These are phyloP conservation scores for Siphlonurus alternatus DNA, from an alignment of 2,888 invertebrate genomes.

Conservation along the genomic window DNA sequence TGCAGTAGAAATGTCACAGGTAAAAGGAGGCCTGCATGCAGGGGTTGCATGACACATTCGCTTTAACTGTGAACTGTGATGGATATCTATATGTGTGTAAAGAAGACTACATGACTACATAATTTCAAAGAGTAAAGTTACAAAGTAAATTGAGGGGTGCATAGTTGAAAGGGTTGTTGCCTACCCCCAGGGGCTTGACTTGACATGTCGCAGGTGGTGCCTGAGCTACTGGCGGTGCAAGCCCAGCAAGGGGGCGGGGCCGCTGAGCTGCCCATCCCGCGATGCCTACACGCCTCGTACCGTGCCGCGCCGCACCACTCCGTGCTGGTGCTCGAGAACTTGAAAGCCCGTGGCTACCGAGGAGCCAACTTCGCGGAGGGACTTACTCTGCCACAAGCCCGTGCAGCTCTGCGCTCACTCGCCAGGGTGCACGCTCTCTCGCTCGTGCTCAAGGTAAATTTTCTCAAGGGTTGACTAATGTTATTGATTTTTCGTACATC, in stretches of 20 bases:
- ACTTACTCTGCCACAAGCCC: slow-evolving; percentile 42
- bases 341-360: slow-evolving; percentile 40
- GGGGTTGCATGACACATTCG: no score
- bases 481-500: slow-evolving; percentile 13
- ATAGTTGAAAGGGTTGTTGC: no score
- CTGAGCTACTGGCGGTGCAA: slow-evolving; percentile 47
- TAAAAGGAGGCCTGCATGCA: no score
- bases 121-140: no score
- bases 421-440: slow-evolving; percentile 58
- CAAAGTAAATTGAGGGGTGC: no score
- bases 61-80: no score
- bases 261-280: slow-evolving; percentile 44
- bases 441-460: slow-evolving; percentile 37
- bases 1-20: no score
- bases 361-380: slow-evolving; percentile 53
- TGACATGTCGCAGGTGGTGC: slow-evolving; percentile 56
- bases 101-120: no score
- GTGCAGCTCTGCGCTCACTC: slow-evolving; percentile 50
- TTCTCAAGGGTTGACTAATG: no score
- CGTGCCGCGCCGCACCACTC: slow-evolving; percentile 35
- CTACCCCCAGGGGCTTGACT: no score
- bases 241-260: slow-evolving; percentile 25
- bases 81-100: no score
- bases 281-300: slow-evolving; percentile 49
- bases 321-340: slow-evolving; percentile 56